A percentile compares a stretch with the other conserved stretches of the same genome.
phyloP scores from a whole-genome alignment of 2,797 vertebrate species.

The Manis javanica region DNA sequence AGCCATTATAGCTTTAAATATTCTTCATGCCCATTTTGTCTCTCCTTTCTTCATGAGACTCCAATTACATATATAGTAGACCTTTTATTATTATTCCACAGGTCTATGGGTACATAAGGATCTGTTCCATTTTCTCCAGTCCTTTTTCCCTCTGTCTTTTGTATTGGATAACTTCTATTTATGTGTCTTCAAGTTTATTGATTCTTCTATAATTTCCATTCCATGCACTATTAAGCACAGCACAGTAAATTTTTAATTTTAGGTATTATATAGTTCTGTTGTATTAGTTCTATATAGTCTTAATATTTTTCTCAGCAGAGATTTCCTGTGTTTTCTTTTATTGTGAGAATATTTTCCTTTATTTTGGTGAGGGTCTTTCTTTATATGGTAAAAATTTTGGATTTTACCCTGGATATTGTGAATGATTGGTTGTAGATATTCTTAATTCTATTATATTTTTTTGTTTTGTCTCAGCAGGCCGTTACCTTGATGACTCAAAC shows the following conservation, averaged over 20 bases:
- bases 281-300: neutral
- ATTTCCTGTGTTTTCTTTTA: conserved; percentile 3
- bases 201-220: neutral
- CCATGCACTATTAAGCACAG: neutral
- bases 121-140: neutral
- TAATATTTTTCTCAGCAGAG: neutral
- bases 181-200: neutral
- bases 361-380: conserved; percentile 42
- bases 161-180: neutral
- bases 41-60: neutral
- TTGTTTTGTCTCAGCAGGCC: conserved; percentile 13
- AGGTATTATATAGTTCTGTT: neutral
- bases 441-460: neutral
- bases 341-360: conserved; percentile 10
- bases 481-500: neutral
- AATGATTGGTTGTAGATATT: neutral
- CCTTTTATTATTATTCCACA: neutral
- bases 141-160: neutral
- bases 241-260: neutral
- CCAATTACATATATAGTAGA: neutral
- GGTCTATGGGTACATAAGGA: neutral
- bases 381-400: conserved; percentile 3
- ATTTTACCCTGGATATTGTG: neutral
- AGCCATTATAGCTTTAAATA: neutral
- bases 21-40: neutral